Evolutionary conservation across 2,113 vertebrate genomes (phyloP).

Genomic region (Phaethornis superciliosus): DNA sequence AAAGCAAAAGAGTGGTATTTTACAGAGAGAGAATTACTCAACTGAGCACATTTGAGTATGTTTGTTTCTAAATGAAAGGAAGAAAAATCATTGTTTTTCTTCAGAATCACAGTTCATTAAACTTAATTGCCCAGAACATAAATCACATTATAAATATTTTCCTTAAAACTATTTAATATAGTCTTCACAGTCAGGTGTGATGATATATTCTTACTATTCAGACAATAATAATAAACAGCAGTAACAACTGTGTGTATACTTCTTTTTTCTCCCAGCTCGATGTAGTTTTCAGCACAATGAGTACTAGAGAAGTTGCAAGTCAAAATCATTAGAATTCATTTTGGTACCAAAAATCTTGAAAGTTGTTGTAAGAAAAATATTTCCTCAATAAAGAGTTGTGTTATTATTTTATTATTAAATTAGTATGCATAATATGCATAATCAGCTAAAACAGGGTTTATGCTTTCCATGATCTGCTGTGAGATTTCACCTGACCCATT

Average conservation of each 20-base stretch:
- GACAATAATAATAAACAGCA: neutral
- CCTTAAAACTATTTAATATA: slow-evolving; percentile 2
- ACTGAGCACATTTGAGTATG: neutral
- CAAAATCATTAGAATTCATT: neutral
- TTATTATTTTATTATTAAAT: neutral
- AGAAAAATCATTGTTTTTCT: neutral
- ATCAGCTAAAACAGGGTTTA: neutral
- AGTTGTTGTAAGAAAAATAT: neutral
- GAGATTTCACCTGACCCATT: neutral
- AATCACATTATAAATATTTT: neutral
- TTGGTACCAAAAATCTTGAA: neutral
- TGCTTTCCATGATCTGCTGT: neutral
- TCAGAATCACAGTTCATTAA: neutral
- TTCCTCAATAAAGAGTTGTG: neutral
- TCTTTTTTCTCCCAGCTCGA: neutral
- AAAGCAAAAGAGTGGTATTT: neutral
- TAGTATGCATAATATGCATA: neutral
- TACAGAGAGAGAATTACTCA: neutral
- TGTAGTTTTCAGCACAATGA: neutral
- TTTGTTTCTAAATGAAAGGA: neutral
- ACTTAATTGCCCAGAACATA: neutral
- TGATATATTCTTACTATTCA: neutral
- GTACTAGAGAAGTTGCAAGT: neutral
- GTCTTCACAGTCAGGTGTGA: neutral
- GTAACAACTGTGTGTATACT: neutral